A percentile compares a stretch with the other conserved stretches of the same genome.
phyloP scores from a whole-genome alignment of 2,113 vertebrate genomes.

The Cnemophilus loriae region DNA sequence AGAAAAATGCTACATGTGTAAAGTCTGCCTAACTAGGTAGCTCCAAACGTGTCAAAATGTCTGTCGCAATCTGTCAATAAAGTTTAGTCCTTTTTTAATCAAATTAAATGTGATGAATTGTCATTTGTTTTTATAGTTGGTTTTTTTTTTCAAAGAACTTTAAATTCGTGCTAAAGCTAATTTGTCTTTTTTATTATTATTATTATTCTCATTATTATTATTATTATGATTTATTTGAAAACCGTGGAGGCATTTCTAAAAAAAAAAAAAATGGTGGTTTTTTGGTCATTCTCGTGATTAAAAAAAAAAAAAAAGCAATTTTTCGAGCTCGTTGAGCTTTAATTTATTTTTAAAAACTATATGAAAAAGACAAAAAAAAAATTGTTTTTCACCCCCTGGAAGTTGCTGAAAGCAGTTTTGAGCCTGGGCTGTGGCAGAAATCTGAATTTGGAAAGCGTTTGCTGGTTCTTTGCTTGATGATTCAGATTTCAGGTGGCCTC shows the following conservation, averaged over 20 bases:
- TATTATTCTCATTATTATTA: background rate
- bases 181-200: constrained; percentile 45
- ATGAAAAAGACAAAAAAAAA: background rate
- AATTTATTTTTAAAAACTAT: background rate
- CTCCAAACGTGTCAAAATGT: constrained; percentile 91
- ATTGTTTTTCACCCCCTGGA: constrained; percentile 78
- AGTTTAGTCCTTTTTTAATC: constrained; percentile 96
- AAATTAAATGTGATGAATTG: constrained; percentile 90
- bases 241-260: constrained; percentile 48
- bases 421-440: background rate
- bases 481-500: background rate
- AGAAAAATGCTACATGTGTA: constrained; percentile 87
- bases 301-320: background rate
- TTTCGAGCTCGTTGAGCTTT: constrained; percentile 31
- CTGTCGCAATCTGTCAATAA: constrained; percentile 97
- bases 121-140: constrained; percentile 79
- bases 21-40: constrained; percentile 94
- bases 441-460: background rate
- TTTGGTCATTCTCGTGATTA: constrained; percentile 56
- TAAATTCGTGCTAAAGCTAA: constrained; percentile 74
- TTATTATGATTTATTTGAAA: background rate
- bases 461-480: background rate
- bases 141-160: constrained; percentile 36
- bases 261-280: constrained; percentile 24
- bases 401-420: constrained; percentile 63